Evolutionary conservation across 2,888 invertebrate species (phyloP), one percentile per base, ranked within the genome.

Genomic region (Junonia oenone): DNA sequence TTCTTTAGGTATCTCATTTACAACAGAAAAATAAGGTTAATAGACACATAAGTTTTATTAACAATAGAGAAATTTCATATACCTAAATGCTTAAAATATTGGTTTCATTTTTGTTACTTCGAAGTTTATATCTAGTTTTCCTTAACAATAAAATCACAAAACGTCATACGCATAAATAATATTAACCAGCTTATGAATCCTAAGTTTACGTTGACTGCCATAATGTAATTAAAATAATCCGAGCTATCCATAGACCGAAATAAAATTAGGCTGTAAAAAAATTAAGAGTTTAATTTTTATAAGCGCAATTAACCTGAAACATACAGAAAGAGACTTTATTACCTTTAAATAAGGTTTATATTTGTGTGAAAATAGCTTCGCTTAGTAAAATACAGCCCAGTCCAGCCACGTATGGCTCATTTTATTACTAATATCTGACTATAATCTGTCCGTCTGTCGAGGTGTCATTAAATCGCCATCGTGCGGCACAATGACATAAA

Each of bases 391-490:
- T 61, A 55, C 51, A 55, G 55, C 51, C 46, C 46, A 31, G 14
- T 46, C 26, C 27, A 51, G 17, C 46, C 15, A 31, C 35, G 46
- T 40, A 29, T 43, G 57, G 45, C 15, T 37, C 40, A 50, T 57
- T 59, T 59, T 59, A 59, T 53, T 45, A 57, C 56, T 50, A 57
- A 59, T 57, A 54, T 74, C 72, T 70, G 73, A 71, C 76, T 72
- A 73, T 73, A 73, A 74, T 73, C 75, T 71, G 66, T 75, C 76
- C 64, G 71, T 68, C 72, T 66, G 69, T 73, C 75, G 69, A 55
- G 61, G 59, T 72, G 75, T 82, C 81, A 83, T 83, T 81, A 81
- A 81, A 81, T 69, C 68, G 65, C 76, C 78, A 78, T 81, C 73
- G 69, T 59, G 61, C 69, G 61, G 59, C 68, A 71, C 75, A 75